Conservation (phyloP, 2,797 vertebrate genomes). For the Malurus splendens region DNA sequence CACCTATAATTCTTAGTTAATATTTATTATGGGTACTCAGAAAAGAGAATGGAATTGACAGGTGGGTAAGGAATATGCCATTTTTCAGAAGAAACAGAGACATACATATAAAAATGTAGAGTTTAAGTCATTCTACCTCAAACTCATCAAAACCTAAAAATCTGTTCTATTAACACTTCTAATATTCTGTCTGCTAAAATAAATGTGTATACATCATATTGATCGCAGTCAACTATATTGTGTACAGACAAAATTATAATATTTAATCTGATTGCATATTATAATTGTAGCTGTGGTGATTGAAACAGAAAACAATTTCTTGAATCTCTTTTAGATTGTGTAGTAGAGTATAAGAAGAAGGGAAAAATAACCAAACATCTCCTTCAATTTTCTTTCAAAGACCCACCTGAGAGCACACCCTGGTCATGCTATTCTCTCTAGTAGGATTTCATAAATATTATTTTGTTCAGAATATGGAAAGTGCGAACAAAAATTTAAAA, state of each 20-base stretch:
- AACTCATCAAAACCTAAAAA: not conserved
- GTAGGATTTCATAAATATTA: not conserved
- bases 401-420: accelerated
- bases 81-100: not conserved
- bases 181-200: not conserved
- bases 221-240: not conserved
- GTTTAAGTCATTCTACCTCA: not conserved
- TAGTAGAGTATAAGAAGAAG: not conserved
- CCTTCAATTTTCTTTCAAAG: not conserved
- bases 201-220: not conserved
- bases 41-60: not conserved
- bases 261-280: not conserved
- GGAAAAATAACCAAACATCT: accelerated
- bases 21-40: not conserved
- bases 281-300: not conserved
- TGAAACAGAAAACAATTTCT: not conserved
- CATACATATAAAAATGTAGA: not conserved
- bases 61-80: not conserved
- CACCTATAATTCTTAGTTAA: not conserved
- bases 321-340: not conserved
- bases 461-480: not conserved
- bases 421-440: not conserved
- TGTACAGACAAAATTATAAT: not conserved
- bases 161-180: not conserved
- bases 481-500: not conserved